Evolutionary conservation across 2,113 vertebrate species (phyloP).

Genomic region (Cichladusa arquata): DNA sequence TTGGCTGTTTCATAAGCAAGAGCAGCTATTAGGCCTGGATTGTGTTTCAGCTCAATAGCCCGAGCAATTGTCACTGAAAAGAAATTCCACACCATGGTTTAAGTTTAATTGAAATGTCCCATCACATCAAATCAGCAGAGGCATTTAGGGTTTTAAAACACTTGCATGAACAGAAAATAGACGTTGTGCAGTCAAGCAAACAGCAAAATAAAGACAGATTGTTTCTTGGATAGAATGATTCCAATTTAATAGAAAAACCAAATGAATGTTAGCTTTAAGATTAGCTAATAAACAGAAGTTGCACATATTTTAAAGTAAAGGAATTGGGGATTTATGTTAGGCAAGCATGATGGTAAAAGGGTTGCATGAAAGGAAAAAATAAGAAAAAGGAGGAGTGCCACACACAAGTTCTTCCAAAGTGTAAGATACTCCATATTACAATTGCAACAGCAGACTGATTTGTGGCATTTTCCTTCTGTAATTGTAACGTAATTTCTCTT

Average conservation of each 20-base stretch:
- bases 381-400: background rate
- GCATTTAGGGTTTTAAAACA: background rate
- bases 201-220: background rate
- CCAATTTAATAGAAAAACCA: background rate
- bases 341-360: background rate
- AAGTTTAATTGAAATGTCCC: background rate
- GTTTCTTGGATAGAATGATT: background rate
- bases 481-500: background rate
- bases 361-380: background rate
- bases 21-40: conserved; percentile 88
- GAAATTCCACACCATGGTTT: background rate
- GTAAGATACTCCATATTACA: background rate
- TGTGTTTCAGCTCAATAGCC: conserved; percentile 96
- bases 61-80: conserved; percentile 92
- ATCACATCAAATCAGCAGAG: background rate
- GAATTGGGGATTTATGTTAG: background rate
- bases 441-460: background rate
- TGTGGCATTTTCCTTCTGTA: background rate
- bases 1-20: conserved; percentile 93
- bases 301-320: background rate
- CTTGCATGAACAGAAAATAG: background rate
- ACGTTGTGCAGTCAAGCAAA: background rate
- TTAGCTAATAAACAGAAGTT: background rate
- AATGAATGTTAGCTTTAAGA: background rate
- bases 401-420: background rate